These are phyloP conservation scores for Ceratothoa steindachneri DNA, from an alignment of 2,888 invertebrate genomes.

Conservation along the genomic window DNA sequence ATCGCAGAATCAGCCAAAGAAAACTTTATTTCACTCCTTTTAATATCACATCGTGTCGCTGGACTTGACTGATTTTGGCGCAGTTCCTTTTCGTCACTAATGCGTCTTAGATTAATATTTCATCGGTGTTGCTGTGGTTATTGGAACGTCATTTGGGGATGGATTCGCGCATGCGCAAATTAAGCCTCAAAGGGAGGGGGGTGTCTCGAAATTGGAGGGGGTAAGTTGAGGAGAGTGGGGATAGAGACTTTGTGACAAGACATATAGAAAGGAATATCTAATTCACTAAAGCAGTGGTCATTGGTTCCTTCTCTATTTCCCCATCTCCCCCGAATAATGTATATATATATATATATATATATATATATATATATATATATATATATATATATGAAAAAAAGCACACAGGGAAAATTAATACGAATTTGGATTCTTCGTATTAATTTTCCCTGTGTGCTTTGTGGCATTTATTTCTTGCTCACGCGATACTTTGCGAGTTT, in stretches of 20 bases:
- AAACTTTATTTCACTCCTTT: neutral
- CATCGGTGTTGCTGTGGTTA: neutral
- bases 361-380: constrained; percentile 11
- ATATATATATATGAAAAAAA: constrained; percentile 8
- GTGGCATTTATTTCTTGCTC: too few relatives aligned
- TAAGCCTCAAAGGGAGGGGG: neutral
- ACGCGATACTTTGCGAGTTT: too few relatives aligned
- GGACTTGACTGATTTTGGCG: neutral
- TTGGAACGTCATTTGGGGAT: neutral
- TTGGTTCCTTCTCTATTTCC: too few relatives aligned
- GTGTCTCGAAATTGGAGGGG: neutral
- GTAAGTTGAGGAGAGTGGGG: neutral
- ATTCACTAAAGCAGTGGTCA: too few relatives aligned
- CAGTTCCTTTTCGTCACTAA: neutral
- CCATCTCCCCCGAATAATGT: too few relatives aligned
- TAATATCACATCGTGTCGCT: neutral
- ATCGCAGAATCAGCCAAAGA: too few relatives aligned
- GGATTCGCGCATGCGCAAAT: neutral
- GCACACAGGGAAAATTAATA: too few relatives aligned
- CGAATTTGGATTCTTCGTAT: too few relatives aligned
- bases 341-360: constrained; percentile 8
- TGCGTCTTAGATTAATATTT: constrained; percentile 3
- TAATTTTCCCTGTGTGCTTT: too few relatives aligned
- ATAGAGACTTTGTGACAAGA: neutral
- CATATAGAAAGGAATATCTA: neutral